Evolutionary conservation across 2,113 vertebrate species (phyloP).

Genomic region (Colius striatus): DNA sequence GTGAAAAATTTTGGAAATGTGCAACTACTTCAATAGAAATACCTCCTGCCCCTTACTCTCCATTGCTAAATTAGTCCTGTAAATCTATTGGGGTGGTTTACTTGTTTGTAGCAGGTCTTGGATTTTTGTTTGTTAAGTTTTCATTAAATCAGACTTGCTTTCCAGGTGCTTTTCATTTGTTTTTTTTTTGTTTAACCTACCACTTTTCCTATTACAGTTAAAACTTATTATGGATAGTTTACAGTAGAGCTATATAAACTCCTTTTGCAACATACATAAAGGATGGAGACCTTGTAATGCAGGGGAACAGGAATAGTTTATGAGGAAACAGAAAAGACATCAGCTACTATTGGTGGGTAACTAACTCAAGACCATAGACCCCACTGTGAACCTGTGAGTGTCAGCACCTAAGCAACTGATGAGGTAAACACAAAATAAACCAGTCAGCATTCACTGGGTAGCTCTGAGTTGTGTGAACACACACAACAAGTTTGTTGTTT

Average conservation of each 20-base stretch:
- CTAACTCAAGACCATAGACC: accelerated
- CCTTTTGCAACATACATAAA: neutral
- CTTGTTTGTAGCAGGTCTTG: neutral
- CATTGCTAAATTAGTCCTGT: neutral
- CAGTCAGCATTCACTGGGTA: neutral
- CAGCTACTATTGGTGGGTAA: neutral
- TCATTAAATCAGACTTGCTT: neutral
- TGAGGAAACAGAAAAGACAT: neutral
- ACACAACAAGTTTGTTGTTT: neutral
- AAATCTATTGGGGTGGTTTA: neutral
- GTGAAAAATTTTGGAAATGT: accelerated
- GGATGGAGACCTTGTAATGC: neutral
- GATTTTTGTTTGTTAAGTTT: neutral
- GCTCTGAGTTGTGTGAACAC: neutral
- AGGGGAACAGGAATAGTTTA: neutral
- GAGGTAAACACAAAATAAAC: neutral
- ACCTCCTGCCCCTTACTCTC: accelerated
- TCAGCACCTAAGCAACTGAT: neutral
- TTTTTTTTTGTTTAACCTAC: neutral
- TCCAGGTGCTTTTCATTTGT: neutral
- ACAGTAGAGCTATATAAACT: neutral
- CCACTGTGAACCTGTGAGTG: accelerated
- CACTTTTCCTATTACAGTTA: neutral
- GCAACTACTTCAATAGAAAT: neutral
- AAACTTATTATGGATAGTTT: neutral